Conservation (phyloP, 2,113 vertebrate genomes). For the Sardina pilchardus region DNA sequence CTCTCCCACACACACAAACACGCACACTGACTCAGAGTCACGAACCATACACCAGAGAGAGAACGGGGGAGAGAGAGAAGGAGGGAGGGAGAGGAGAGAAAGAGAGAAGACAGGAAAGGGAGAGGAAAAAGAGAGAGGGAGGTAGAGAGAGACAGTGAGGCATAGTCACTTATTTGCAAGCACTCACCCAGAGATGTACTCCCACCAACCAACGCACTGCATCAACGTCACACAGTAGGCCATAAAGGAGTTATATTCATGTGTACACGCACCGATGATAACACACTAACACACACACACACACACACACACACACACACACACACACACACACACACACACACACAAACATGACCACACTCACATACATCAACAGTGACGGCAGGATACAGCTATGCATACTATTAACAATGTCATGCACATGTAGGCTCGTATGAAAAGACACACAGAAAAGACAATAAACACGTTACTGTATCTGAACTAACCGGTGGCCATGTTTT, state of each 20-base stretch:
- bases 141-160: not conserved
- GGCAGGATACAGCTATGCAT: not conserved
- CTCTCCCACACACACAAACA: slow-evolving; percentile 16
- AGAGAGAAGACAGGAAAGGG: not conserved
- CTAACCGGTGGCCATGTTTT: too few species aligned
- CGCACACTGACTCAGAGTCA: slow-evolving; percentile 13
- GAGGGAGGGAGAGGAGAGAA: not conserved
- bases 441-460: not conserved
- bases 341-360: not conserved
- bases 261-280: not conserved
- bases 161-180: not conserved
- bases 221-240: not conserved
- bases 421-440: not conserved
- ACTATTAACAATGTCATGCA: not conserved
- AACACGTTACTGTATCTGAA: too few species aligned
- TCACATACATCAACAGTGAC: not conserved
- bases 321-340: not conserved
- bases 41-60: not conserved
- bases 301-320: not conserved
- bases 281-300: not conserved
- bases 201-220: not conserved
- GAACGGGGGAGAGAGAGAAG: not conserved
- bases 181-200: not conserved
- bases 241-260: not conserved
- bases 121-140: not conserved